These are phyloP conservation scores for Cygnus olor DNA, from an alignment of 2,797 vertebrate genomes.

Conservation along the genomic window DNA sequence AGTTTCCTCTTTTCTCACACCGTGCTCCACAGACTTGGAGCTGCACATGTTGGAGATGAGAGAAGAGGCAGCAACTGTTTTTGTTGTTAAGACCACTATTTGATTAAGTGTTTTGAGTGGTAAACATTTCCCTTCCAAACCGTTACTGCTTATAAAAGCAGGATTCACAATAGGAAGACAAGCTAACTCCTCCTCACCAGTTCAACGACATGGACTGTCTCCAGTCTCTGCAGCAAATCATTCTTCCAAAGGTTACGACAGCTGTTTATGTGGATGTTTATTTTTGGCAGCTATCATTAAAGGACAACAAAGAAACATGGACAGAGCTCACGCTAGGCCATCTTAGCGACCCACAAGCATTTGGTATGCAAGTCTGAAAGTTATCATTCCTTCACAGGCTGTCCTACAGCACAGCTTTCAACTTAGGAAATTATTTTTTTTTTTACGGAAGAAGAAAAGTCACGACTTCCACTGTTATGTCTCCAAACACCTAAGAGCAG, in stretches of 20 bases:
- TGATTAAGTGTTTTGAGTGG: rapidly evolving
- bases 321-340: neutral
- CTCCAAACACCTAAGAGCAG: neutral
- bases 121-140: neutral
- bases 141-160: neutral
- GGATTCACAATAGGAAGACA: neutral
- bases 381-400: neutral
- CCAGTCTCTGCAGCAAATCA: neutral
- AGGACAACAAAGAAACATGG: neutral
- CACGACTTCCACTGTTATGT: neutral
- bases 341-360: neutral
- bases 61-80: neutral
- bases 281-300: neutral
- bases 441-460: neutral
- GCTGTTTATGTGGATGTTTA: neutral
- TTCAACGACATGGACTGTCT: neutral
- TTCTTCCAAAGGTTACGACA: neutral
- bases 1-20: neutral
- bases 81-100: rapidly evolving
- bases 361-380: neutral
- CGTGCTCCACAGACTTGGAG: neutral
- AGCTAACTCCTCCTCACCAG: neutral
- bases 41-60: rapidly evolving
- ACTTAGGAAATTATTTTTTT: neutral
- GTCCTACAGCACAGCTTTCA: neutral